Base-by-base conservation (phyloP, 2,888 invertebrate genomes). In the Tyria jacobaeae region DNA sequence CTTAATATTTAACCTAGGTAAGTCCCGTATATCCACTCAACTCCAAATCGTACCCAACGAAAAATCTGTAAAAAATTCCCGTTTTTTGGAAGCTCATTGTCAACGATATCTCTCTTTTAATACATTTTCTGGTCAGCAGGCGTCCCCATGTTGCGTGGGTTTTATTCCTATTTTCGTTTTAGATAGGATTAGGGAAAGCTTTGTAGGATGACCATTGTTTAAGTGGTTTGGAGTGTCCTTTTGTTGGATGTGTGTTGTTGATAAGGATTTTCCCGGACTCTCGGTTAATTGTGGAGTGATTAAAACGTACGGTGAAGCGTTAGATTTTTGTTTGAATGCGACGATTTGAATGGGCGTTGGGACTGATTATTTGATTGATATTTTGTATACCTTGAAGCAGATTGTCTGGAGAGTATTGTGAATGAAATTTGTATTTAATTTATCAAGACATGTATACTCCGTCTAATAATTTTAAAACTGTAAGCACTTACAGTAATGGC, bases 191-290 rank as follows among this genome's bases (percentile, higher is more conserved):
- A 83, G 65, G 71, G 80, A 73, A 66, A 69, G 85, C 78, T 85
- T 86, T 84, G 82, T 78, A 76, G 81, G 75, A 76, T 81, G 76
- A 69, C 82, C 79, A 82, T 83, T 85, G 83, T 86, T 81, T 75
- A 79, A 80, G 82, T 76, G 78, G 71, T 76, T 75, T 75, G 67
- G 73, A 79, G 81, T 79, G 76, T 75, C 78, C 81, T 79, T 84
- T 86, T 86, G 84, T 87, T 83, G 78, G 76, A 73, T 74, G 80
- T 79, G 81, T 78, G 81, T 75, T 77, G 79, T 76, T 76, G 83
- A 85, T 83, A 84, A 85, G 80, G 75, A 77, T 76, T 69, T 59
- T 57, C 66, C 66, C 60, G 63, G 69, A 68, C 70, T 69, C 67
- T 79, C 75, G 79, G 79, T 80, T 84, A 80, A 84, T 83, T 79